Conservation (phyloP, 2,113 vertebrate genomes). For the Ammodramus savannarum region DNA sequence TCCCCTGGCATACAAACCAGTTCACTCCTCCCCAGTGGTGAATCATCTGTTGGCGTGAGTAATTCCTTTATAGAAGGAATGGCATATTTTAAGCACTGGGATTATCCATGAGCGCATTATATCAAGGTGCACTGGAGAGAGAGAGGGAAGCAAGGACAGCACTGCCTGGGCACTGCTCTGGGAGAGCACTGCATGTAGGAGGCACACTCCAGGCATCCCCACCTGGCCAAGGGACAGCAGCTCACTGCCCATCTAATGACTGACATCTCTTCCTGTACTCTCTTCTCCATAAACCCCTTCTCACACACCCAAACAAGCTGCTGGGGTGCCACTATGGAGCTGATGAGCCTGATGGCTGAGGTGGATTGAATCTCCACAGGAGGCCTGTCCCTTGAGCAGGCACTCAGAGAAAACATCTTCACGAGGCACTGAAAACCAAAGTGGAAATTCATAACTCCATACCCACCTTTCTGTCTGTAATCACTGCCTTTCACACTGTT, state of each 20-base stretch:
- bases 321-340: neutral
- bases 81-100: neutral
- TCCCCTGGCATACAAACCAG: neutral
- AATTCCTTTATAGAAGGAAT: neutral
- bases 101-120: neutral
- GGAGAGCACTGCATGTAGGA: neutral
- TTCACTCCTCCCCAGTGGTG: neutral
- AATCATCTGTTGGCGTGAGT: neutral
- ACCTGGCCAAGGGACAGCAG: neutral
- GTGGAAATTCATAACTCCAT: neutral
- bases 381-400: neutral
- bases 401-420: neutral
- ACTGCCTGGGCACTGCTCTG: neutral
- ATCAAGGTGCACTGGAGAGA: neutral
- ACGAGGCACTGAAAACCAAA: neutral
- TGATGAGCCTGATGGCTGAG: neutral
- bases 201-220: neutral
- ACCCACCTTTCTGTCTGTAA: neutral
- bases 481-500: neutral
- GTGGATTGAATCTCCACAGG: neutral
- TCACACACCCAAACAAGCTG: neutral
- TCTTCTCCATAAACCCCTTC: neutral
- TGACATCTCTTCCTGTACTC: neutral
- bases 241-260: neutral
- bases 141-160: neutral